Evolutionary conservation across 2,113 vertebrate genomes (phyloP).

Genomic region (Balaeniceps rex): DNA sequence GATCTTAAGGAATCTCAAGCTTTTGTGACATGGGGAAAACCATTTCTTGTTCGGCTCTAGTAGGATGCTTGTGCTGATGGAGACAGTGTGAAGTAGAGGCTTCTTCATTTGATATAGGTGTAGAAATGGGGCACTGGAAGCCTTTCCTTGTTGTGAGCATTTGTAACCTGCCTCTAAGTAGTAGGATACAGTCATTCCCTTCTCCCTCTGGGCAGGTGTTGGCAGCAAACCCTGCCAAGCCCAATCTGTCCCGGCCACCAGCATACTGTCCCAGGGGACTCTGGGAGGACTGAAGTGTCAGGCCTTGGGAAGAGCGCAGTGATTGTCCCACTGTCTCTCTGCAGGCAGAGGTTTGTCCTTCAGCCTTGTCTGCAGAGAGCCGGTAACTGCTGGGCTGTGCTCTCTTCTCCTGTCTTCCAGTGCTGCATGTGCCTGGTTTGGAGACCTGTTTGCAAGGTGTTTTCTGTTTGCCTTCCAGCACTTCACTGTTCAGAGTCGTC

Average conservation of each 20-base stretch:
- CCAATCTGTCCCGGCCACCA: background rate
- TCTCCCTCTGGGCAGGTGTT: background rate
- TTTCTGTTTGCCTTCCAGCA: background rate
- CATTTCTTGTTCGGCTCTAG: background rate
- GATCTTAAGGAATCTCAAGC: background rate
- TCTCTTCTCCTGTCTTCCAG: background rate
- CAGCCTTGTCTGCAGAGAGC: accelerated
- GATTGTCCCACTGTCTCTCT: background rate
- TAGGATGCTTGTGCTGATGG: background rate
- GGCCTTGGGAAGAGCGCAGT: background rate
- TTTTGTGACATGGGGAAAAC: background rate
- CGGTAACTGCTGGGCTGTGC: background rate
- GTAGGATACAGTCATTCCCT: background rate
- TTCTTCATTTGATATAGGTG: background rate
- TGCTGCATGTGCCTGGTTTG: accelerated
- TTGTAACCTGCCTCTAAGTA: background rate
- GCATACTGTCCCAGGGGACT: background rate
- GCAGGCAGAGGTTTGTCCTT: background rate
- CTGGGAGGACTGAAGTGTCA: background rate
- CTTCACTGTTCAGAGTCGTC: background rate
- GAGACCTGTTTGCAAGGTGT: background rate
- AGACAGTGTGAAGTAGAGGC: background rate
- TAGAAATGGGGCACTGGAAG: background rate
- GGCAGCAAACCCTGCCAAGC: background rate
- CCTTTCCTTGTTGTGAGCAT: background rate